Conservation (phyloP, 2,888 invertebrate genomes). For the Cosmopolites sordidus region DNA sequence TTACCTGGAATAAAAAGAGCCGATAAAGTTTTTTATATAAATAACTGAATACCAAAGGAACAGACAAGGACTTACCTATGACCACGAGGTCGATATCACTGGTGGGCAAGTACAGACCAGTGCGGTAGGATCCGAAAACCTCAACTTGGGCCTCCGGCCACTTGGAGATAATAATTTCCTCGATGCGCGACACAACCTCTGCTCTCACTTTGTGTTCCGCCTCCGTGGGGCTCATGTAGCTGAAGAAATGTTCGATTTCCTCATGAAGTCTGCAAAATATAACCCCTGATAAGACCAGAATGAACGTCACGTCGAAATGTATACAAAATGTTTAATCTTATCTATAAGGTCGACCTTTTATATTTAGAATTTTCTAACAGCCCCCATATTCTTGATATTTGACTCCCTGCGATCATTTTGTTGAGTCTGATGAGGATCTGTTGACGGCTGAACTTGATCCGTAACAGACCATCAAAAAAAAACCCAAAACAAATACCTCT, state of each 20-base stretch:
- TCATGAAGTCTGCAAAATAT: slow-evolving; percentile 73
- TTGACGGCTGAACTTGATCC: no score
- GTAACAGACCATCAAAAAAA: no score
- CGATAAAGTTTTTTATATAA: background rate
- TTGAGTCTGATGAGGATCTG: no score
- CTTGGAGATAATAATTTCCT: slow-evolving; percentile 77
- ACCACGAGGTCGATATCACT: slow-evolving; percentile 70
- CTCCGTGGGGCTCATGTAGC: slow-evolving; percentile 89
- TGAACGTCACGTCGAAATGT: no score
- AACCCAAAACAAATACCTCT: no score
- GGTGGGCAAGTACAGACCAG: slow-evolving; percentile 95
- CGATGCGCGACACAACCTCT: slow-evolving; percentile 85
- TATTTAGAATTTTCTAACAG: no score
- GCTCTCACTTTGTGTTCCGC: slow-evolving; percentile 87
- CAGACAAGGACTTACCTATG: slow-evolving; percentile 49
- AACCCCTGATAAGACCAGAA: no score
- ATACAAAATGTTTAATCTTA: no score
- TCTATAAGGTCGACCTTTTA: no score
- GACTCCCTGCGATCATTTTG: no score
- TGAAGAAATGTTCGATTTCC: slow-evolving; percentile 95
- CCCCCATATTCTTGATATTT: no score
- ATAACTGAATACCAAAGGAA: no score
- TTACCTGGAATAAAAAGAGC: slow-evolving; percentile 57
- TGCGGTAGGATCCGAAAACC: slow-evolving; percentile 96
- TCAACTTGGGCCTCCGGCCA: slow-evolving; percentile 95